A percentile compares a stretch with the other conserved stretches of the same genome.
Conservation (phyloP, 2,113 vertebrate species). For the Plestiodon gilberti region DNA sequence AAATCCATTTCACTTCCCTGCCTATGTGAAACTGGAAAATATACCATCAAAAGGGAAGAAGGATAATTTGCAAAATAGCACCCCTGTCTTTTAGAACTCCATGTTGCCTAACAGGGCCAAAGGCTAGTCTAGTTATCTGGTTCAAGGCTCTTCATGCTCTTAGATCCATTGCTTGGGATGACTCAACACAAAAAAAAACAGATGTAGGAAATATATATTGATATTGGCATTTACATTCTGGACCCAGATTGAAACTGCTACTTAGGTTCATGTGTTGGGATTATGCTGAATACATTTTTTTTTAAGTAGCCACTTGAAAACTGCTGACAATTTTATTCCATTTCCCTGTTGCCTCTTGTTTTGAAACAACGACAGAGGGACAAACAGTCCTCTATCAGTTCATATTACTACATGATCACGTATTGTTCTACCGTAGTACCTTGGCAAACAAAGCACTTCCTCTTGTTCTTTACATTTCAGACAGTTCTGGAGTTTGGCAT, state of each 20-base stretch:
- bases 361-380: conserved; percentile 9
- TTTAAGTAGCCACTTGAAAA: conserved; percentile 3
- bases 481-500: neutral
- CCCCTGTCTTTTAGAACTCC: too few species aligned
- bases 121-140: too few species aligned
- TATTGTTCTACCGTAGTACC: conserved; percentile 6
- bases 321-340: conserved; percentile 22
- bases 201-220: neutral
- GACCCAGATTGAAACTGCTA: neutral
- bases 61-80: neutral
- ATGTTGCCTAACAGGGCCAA: too few species aligned
- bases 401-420: conserved; percentile 26
- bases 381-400: conserved; percentile 11
- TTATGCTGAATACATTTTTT: too few species aligned
- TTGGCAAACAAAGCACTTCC: conserved; percentile 39
- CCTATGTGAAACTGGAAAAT: neutral
- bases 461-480: fast-evolving
- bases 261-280: neutral
- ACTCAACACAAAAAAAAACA: too few species aligned
- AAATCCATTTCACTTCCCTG: neutral
- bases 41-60: neutral
- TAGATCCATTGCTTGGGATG: too few species aligned
- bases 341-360: conserved; percentile 42
- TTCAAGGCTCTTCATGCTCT: too few species aligned
- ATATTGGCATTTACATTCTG: neutral